Percentiles rank a stretch among this genome's conserved stretches.
Conservation (phyloP, 2,113 vertebrate genomes). For the Phaetusa simplex region DNA sequence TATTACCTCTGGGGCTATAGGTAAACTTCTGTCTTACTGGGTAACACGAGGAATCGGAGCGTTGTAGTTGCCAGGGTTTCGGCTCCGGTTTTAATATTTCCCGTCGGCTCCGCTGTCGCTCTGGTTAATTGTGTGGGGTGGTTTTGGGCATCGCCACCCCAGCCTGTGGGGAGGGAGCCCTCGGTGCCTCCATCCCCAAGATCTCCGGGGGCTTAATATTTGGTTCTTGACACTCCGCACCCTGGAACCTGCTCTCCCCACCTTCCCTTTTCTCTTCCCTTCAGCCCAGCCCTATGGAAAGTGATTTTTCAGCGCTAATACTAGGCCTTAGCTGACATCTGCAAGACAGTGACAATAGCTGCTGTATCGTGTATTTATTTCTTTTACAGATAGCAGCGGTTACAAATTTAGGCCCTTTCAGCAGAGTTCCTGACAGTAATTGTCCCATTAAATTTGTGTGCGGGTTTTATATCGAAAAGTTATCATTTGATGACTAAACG, state of each 20-base stretch:
- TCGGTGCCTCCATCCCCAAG: not conserved
- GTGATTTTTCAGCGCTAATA: not conserved
- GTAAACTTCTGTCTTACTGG: not conserved
- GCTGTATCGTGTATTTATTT: not conserved
- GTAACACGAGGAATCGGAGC: not conserved
- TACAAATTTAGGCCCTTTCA: not conserved
- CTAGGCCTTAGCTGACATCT: not conserved
- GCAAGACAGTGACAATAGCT: not conserved
- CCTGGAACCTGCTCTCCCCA: not conserved
- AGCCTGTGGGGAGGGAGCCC: not conserved
- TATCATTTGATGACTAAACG: not conserved
- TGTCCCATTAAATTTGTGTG: not conserved
- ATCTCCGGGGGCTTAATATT: fast-evolving
- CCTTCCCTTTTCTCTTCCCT: not conserved
- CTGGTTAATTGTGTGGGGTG: fast-evolving
- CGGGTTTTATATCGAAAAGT: not conserved
- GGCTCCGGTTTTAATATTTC: not conserved
- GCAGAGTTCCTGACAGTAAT: not conserved
- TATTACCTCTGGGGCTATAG: slow-evolving; percentile 6
- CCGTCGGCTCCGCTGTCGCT: not conserved
- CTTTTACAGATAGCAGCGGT: not conserved
- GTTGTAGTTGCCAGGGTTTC: not conserved
- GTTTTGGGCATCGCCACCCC: fast-evolving
- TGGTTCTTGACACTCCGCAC: no score
- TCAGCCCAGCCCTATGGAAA: not conserved